These are phyloP conservation scores for Euplexia lucipara DNA, from an alignment of 2,888 invertebrate genomes.

Conservation along the genomic window DNA sequence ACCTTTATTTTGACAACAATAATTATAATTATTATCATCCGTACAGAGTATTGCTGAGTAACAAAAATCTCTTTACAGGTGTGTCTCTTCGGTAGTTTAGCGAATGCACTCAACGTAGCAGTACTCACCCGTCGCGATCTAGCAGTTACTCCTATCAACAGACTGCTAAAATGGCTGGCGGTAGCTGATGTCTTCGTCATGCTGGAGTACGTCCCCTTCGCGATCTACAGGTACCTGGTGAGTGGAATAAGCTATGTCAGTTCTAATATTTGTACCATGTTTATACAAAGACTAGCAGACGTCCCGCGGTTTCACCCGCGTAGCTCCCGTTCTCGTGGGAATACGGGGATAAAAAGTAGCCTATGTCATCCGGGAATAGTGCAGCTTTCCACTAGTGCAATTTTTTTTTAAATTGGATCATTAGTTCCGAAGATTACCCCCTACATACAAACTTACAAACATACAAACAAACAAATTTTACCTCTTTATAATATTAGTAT, in stretches of 20 bases:
- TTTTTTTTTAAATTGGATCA: too few relatives aligned
- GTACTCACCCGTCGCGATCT: slow-evolving; percentile 96
- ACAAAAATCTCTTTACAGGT: slow-evolving; percentile 88
- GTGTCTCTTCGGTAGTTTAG: slow-evolving; percentile 96
- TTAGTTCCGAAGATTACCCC: too few relatives aligned
- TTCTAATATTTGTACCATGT: not conserved
- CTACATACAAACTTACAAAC: too few relatives aligned
- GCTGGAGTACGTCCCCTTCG: slow-evolving; percentile 92
- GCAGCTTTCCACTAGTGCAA: too few relatives aligned
- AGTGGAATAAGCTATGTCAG: slow-evolving; percentile 66
- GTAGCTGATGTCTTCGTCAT: slow-evolving; percentile 97
- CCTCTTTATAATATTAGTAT: too few relatives aligned
- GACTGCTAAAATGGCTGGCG: slow-evolving; percentile 96
- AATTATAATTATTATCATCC: too few relatives aligned
- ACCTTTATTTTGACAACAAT: not conserved
- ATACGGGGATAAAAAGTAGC: too few relatives aligned
- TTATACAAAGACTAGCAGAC: not conserved
- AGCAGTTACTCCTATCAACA: slow-evolving; percentile 96
- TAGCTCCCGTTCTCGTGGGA: too few relatives aligned
- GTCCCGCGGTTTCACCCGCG: too few relatives aligned
- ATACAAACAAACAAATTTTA: too few relatives aligned
- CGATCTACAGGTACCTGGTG: slow-evolving; percentile 86
- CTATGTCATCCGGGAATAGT: too few relatives aligned
- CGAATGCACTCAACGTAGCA: slow-evolving; percentile 96
- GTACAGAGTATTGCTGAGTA: too few relatives aligned